Evolutionary conservation across 2,888 invertebrate genomes (phyloP).

Genomic region (Pachymerium ferrugineum): DNA sequence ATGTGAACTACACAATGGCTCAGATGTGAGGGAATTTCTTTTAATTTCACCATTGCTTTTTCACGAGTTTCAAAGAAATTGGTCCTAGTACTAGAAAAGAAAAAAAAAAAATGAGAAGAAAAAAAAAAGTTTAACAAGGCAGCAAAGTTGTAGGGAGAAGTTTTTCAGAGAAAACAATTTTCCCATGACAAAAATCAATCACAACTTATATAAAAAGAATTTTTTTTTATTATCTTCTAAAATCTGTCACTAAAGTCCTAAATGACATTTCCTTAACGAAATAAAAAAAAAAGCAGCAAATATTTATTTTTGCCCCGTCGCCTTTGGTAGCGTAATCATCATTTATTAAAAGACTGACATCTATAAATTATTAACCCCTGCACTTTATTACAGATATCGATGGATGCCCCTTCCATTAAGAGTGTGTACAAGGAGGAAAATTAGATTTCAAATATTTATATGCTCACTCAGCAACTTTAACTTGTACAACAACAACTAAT

Average conservation of each 20-base stretch:
- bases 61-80: not conserved
- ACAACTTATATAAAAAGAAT: no score
- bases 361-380: not conserved
- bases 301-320: no score
- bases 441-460: not conserved
- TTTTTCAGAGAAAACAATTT: not conserved
- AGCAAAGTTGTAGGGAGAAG: not conserved
- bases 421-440: not conserved
- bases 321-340: no score
- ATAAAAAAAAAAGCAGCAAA: no score
- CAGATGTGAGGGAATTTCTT: conserved; percentile 4
- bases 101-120: not conserved
- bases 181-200: no score
- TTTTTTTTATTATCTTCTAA: no score
- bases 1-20: conserved; percentile 3
- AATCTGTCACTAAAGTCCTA: no score
- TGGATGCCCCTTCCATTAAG: not conserved
- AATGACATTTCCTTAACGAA: no score
- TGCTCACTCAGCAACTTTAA: not conserved
- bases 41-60: conserved; percentile 8
- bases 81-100: no score
- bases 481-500: no score
- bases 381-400: not conserved
- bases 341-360: not conserved
- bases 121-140: not conserved